Evolutionary conservation across 2,113 vertebrate genomes (phyloP).

Genomic region (Bufo gargarizans): DNA sequence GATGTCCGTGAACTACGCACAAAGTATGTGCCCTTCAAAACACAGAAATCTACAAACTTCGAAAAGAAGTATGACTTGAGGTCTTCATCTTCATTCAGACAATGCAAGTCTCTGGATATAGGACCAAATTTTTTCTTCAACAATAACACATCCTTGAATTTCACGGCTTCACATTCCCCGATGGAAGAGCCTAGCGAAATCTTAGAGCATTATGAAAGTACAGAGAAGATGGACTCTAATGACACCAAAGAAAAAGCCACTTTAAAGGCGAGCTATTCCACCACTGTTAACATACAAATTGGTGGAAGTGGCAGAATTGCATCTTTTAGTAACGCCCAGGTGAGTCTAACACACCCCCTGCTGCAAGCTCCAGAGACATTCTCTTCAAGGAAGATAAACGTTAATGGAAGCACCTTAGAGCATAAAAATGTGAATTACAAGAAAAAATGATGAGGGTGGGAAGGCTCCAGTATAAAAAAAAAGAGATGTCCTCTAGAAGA

Average conservation of each 20-base stretch:
- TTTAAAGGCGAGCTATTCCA: conserved; percentile 83
- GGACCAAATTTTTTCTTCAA: not conserved
- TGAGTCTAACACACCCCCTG: conserved; percentile 83
- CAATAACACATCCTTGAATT: not conserved
- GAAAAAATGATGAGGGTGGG: not conserved
- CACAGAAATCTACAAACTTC: conserved; percentile 44
- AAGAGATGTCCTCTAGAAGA: not conserved
- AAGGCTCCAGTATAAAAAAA: not conserved
- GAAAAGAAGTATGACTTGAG: conserved; percentile 47
- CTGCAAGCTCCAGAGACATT: conserved; percentile 67
- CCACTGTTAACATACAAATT: conserved; percentile 87
- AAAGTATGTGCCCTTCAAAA: conserved; percentile 63
- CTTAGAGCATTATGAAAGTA: not conserved
- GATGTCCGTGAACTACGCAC: conserved; percentile 69
- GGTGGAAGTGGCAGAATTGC: conserved; percentile 82
- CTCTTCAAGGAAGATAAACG: conserved; percentile 69
- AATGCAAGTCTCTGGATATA: conserved; percentile 29
- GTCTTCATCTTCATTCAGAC: conserved; percentile 11
- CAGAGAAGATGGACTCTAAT: conserved; percentile 13
- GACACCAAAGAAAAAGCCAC: conserved; percentile 54
- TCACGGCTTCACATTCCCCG: not conserved
- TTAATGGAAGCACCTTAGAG: conserved; percentile 69
- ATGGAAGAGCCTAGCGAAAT: not conserved
- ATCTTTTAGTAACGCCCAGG: conserved; percentile 84
- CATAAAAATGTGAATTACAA: conserved; percentile 50